phyloP scores from a whole-genome alignment of 37 sponge, comb jelly and placozoan genomes.

The Aplysina aerophoba region DNA sequence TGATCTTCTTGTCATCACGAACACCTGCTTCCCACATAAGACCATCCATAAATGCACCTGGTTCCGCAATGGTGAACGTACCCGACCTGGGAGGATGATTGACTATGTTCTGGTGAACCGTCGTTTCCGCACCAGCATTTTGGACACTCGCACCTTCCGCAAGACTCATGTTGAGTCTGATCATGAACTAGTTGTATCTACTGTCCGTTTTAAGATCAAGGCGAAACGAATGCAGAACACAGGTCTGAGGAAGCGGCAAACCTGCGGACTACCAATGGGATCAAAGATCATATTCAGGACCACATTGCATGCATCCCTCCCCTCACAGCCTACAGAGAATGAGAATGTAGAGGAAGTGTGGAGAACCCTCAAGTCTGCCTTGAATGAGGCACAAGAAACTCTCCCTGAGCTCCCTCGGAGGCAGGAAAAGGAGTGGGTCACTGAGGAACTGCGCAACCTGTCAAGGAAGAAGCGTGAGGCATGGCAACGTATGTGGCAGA shows the following conservation, averaged over 20 bases:
- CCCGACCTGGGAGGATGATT: neutral
- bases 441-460: slow-evolving; percentile 24
- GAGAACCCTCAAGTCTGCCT: slow-evolving; percentile 6
- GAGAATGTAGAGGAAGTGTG: neutral
- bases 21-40: neutral
- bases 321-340: neutral
- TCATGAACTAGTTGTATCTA: slow-evolving; percentile 6
- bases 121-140: neutral
- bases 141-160: neutral
- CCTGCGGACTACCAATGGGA: neutral
- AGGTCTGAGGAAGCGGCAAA: neutral
- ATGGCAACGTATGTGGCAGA: slow-evolving; percentile 4
- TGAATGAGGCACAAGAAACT: neutral
- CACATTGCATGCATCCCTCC: neutral
- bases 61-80: neutral
- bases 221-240: neutral
- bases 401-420: neutral
- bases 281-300: neutral
- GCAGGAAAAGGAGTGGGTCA: neutral
- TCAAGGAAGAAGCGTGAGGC: slow-evolving; percentile 7
- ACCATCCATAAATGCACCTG: neutral
- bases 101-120: neutral
- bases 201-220: neutral
- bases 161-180: neutral
- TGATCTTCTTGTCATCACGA: neutral